Conservation (phyloP, 2,888 invertebrate genomes). For the Liopterus haemorrhoidalis region DNA sequence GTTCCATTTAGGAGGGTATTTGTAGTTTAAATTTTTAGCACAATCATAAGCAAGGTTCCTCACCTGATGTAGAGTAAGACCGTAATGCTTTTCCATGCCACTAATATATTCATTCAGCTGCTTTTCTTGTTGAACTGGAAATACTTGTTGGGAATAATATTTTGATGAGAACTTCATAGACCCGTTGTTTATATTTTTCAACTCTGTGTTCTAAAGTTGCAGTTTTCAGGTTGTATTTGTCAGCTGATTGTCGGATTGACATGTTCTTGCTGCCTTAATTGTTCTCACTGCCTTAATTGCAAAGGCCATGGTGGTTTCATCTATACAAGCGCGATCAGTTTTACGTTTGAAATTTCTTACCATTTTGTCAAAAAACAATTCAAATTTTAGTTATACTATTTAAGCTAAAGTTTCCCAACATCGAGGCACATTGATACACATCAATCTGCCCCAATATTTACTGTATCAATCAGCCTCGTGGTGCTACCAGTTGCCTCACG, state of each 20-base stretch:
- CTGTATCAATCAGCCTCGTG: constrained; percentile 16
- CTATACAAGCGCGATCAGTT: constrained; percentile 19
- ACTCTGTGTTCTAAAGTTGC: constrained; percentile 26
- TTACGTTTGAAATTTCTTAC: constrained; percentile 17
- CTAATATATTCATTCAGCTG: no score
- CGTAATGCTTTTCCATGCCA: constrained; percentile 28
- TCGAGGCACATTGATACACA: constrained; percentile 18
- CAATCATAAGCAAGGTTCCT: constrained; percentile 29
- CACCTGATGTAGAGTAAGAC: constrained; percentile 26
- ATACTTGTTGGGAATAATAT: constrained; percentile 26
- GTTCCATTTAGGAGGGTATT: constrained; percentile 27
- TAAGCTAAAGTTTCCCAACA: not conserved
- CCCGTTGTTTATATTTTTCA: constrained; percentile 19
- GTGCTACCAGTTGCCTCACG: no score
- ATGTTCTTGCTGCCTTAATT: no score
- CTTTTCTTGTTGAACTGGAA: constrained; percentile 26
- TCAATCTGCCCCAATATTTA: constrained; percentile 15
- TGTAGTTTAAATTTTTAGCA: constrained; percentile 23
- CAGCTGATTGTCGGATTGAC: constrained; percentile 27
- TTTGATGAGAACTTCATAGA: constrained; percentile 23
- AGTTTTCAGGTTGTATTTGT: constrained; percentile 28
- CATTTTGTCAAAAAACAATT: no score
- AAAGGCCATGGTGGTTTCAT: constrained; percentile 23
- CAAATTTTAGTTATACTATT: constrained; percentile 6
- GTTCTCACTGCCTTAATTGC: constrained; percentile 24